Evolutionary conservation across 2,797 vertebrate species (phyloP).

Genomic region (Leptodactylus fallax): DNA sequence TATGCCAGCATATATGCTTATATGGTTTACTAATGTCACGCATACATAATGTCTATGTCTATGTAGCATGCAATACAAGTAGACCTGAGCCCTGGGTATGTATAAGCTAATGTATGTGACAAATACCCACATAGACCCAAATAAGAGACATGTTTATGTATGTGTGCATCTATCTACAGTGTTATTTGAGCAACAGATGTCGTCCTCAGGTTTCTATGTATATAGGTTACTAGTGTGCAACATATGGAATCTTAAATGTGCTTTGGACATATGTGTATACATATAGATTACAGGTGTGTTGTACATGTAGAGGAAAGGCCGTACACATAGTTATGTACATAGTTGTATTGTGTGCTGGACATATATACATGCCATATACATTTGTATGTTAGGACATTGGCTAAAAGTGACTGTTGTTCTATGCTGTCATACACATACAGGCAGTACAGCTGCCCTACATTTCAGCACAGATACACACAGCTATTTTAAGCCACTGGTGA

Average conservation of each 20-base stretch:
- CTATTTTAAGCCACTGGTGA: conserved; percentile 39
- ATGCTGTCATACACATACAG: neutral
- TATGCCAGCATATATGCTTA: no score
- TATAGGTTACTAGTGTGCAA: neutral
- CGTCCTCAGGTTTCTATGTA: neutral
- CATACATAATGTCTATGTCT: neutral
- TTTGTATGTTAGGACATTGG: neutral
- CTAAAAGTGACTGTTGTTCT: conserved; percentile 55
- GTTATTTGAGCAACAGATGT: neutral
- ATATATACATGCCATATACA: neutral
- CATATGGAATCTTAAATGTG: neutral
- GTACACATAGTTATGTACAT: neutral
- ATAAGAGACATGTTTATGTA: neutral
- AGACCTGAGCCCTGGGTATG: neutral
- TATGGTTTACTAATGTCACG: neutral
- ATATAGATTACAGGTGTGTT: neutral
- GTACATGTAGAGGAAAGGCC: neutral
- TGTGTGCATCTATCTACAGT: neutral
- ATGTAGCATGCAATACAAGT: neutral
- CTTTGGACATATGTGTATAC: neutral
- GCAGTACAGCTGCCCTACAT: conserved; percentile 37
- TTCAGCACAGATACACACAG: conserved; percentile 6
- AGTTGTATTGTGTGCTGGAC: neutral
- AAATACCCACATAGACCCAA: neutral
- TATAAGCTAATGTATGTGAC: neutral